Conservation (phyloP, 2,888 invertebrate genomes). For the Mythimna loreyi region DNA sequence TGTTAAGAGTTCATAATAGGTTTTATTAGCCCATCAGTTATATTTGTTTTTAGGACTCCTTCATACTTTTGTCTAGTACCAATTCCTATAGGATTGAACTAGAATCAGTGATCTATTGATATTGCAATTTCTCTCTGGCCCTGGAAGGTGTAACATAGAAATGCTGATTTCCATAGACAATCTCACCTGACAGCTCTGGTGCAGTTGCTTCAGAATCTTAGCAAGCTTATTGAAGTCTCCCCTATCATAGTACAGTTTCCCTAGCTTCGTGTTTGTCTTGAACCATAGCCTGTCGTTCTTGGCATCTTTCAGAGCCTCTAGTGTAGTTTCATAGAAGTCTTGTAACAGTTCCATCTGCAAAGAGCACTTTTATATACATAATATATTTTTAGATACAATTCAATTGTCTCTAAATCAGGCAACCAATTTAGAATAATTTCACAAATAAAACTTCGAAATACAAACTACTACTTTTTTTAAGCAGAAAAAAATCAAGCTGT, state of each 20-base stretch:
- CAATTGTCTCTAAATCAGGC: slow-evolving; percentile 26
- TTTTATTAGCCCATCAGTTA: too few species aligned
- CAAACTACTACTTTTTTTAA: too few species aligned
- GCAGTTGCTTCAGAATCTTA: slow-evolving; percentile 98
- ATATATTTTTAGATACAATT: slow-evolving; percentile 22
- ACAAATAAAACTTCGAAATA: too few species aligned
- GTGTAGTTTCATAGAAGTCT: slow-evolving; percentile 99
- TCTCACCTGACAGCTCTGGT: slow-evolving; percentile 97
- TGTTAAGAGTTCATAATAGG: too few species aligned
- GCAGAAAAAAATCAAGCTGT: too few species aligned
- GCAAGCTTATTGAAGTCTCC: slow-evolving; percentile 98
- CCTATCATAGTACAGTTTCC: slow-evolving; percentile 99
- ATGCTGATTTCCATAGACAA: neutral
- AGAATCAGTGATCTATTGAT: too few species aligned
- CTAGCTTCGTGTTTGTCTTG: slow-evolving; percentile 99
- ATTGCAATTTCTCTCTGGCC: too few species aligned
- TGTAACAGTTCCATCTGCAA: slow-evolving; percentile 98
- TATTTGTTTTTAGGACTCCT: too few species aligned
- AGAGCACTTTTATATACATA: slow-evolving; percentile 37
- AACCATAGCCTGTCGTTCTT: slow-evolving; percentile 99
- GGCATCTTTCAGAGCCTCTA: slow-evolving; percentile 98
- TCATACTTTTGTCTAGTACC: too few species aligned
- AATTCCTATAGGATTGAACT: too few species aligned
- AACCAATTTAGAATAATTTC: neutral
- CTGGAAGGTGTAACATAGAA: neutral